Evolutionary conservation across 2,888 invertebrate genomes (phyloP), one percentile per base, ranked within the genome.

Genomic region (Eristalinus aeneus): DNA sequence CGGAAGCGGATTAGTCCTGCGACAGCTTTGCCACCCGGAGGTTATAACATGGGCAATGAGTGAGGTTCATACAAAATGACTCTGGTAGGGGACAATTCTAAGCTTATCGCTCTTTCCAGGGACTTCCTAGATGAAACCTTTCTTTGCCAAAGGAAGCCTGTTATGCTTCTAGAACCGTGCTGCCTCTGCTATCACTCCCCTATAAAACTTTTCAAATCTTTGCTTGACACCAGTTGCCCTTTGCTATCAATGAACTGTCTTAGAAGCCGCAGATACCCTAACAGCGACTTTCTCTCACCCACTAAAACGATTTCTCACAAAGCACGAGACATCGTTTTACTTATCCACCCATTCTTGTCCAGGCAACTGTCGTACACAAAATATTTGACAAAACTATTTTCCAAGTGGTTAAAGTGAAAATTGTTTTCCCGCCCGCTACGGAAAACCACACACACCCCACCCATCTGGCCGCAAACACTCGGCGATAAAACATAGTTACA

Each of bases 401-500:
- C 81, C 76, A 85, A 85, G 64, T 81, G 68, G 85, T 85, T 85
- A 65, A 64, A 63, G 80, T 72, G 67, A 36, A 73, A 85, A 85
- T 80, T 81, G 75, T 67, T 80, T 68, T 76, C n/a, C 65, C 27
- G 31, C 12, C 39, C 36, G 27, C 12, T 46, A 54, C 39, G 9
- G 4, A 20, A 32, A 20, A 67, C 27, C 12, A 31, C 63, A 75
- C 22, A 60, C 23, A 72, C n/a, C 27, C 27, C 27, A 27, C 27
- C 27, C 27, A 27, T n/a, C n/a, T n/a, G n/a, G 27, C 27, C 27
- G 27, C 27, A 63, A 53, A 58, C 61, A 32, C 11, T 36, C 16
- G 27, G 71, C 71, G 73, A 78, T 82, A 71, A 74, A 82, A 78
- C 82, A 82, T 86, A 81, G 82, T 86, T 86, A 86, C 86, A 86